A percentile compares a stretch with the other conserved stretches of the same genome.
Evolutionary conservation across 2,113 vertebrate species (phyloP).

Genomic region (Equus przewalskii): DNA sequence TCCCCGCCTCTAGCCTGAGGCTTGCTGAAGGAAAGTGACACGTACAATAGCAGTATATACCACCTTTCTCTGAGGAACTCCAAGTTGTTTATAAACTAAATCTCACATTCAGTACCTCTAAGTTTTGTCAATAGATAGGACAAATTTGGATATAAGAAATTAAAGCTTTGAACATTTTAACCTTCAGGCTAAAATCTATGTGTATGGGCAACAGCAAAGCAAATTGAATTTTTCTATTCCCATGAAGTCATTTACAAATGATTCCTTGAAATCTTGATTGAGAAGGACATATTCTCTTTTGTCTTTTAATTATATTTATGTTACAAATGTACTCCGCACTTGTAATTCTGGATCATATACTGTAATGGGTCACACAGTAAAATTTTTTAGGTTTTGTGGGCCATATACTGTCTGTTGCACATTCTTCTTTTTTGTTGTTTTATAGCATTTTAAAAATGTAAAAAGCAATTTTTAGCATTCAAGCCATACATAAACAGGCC

Average conservation of each 20-base stretch:
- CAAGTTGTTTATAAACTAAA: background rate
- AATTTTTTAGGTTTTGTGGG: background rate
- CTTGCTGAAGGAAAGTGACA: background rate
- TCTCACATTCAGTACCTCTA: background rate
- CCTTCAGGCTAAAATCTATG: background rate
- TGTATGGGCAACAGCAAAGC: background rate
- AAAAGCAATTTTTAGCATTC: background rate
- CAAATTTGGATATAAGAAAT: background rate
- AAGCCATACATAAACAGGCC: background rate
- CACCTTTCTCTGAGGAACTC: background rate
- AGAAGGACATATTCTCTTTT: slow-evolving; percentile 9
- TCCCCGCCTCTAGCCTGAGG: background rate
- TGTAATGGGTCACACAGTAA: background rate
- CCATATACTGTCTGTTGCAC: background rate
- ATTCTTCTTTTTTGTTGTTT: background rate
- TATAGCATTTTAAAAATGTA: background rate
- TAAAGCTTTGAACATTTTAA: slow-evolving; percentile 25
- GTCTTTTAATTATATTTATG: background rate
- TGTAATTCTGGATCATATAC: background rate
- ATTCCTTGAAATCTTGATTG: background rate
- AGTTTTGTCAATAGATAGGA: background rate
- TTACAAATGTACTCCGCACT: background rate
- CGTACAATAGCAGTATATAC: background rate
- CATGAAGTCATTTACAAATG: background rate
- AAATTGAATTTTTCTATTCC: slow-evolving; percentile 1